Conservation (phyloP, 2,113 vertebrate species). For the Sciurus niger region DNA sequence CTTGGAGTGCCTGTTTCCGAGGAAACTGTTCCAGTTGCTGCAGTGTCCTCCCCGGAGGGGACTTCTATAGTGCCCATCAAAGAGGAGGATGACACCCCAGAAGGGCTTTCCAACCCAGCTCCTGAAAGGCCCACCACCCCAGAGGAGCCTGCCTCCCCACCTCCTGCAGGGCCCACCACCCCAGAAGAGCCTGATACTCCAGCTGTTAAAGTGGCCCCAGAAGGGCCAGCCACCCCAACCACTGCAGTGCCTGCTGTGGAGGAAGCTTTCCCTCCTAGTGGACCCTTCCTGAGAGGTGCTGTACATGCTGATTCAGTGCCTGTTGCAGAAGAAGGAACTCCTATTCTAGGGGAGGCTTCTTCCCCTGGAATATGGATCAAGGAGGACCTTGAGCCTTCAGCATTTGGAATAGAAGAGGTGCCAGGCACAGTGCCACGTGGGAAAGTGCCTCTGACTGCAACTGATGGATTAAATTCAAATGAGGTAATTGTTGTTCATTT, state of each 20-base stretch:
- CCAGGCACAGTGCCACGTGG: neutral
- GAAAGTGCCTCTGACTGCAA: conserved; percentile 83
- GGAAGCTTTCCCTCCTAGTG: neutral
- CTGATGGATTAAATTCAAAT: conserved; percentile 87
- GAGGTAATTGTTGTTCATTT: conserved; percentile 89
- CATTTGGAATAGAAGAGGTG: conserved; percentile 54
- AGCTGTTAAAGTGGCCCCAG: fast-evolving
- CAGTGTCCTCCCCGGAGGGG: neutral
- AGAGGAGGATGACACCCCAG: neutral
- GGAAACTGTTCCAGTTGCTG: fast-evolving
- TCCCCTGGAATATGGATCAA: neutral
- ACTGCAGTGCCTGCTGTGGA: neutral
- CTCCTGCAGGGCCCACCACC: neutral
- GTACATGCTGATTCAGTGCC: conserved; percentile 62
- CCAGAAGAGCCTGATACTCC: neutral
- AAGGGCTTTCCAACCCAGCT: fast-evolving
- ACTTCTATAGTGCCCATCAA: fast-evolving
- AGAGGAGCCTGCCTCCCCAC: neutral
- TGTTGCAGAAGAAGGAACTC: conserved; percentile 66
- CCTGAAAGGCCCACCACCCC: fast-evolving
- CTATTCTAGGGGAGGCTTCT: conserved; percentile 71
- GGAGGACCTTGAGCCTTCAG: conserved; percentile 57
- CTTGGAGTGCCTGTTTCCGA: fast-evolving
- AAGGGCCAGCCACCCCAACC: neutral
- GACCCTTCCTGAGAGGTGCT: conserved; percentile 44